Conservation (phyloP, 2,113 vertebrate species). For the Strix aluco region DNA sequence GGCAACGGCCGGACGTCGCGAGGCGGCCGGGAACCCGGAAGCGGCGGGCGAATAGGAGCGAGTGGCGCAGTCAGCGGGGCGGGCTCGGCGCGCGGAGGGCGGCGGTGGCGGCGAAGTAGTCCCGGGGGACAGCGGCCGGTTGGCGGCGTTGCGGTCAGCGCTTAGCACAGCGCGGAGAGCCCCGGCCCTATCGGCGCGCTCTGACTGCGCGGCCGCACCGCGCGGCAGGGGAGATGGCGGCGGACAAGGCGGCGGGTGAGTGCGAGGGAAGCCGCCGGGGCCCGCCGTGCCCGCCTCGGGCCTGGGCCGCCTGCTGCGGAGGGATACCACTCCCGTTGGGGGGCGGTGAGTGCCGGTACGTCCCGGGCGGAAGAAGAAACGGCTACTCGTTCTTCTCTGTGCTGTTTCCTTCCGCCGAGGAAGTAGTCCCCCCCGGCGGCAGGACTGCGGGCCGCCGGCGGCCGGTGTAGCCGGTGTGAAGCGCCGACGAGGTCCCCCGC, state of each 20-base stretch:
- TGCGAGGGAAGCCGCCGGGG: neutral
- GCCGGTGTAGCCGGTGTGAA: no score
- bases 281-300: accelerated
- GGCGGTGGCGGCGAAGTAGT: neutral
- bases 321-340: neutral
- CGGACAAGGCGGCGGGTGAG: conserved; percentile 78
- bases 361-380: neutral
- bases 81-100: neutral
- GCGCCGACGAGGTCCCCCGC: neutral
- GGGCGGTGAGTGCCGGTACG: neutral
- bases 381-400: accelerated
- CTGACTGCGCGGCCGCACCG: neutral
- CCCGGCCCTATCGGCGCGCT: no score
- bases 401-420: neutral
- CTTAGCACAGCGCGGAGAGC: neutral
- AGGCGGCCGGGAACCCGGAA: neutral
- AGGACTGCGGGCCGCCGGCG: neutral
- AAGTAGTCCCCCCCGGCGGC: neutral
- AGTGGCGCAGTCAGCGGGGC: neutral
- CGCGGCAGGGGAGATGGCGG: conserved; percentile 66
- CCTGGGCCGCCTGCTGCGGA: neutral
- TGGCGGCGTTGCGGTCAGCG: neutral
- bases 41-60: neutral
- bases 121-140: neutral
- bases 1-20: neutral